Evolutionary conservation across 1,140 invertebrate genomes (phyloP).

Genomic region (Trachymyrmex cornetzi): DNA sequence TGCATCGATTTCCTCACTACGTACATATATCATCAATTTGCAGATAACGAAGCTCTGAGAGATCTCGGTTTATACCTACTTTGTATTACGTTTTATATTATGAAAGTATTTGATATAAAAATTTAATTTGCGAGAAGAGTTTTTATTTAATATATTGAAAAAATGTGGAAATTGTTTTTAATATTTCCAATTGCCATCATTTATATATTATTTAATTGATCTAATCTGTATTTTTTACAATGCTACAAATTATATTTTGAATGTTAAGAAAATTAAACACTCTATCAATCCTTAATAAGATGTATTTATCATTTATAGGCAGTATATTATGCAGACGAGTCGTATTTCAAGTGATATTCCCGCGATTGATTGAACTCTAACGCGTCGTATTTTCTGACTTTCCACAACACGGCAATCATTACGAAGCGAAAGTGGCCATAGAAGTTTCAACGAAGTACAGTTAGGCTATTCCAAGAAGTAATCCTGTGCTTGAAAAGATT

Average conservation of each 20-base stretch:
- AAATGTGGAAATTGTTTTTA: background rate
- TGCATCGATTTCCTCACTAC: background rate
- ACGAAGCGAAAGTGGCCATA: slow-evolving; percentile 47
- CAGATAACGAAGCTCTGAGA: background rate
- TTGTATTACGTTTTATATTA: background rate
- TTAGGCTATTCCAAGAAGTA: slow-evolving; percentile 17
- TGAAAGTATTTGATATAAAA: background rate
- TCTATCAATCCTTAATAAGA: background rate
- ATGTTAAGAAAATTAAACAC: background rate
- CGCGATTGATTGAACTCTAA: slow-evolving; percentile 29
- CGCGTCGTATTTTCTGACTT: slow-evolving; percentile 31
- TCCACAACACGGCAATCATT: slow-evolving; percentile 38
- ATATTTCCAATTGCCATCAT: background rate
- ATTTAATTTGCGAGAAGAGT: background rate
- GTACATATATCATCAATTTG: slow-evolving; percentile 11
- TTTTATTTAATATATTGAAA: background rate
- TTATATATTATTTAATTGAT: background rate
- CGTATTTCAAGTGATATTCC: slow-evolving; percentile 18
- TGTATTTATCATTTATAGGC: background rate
- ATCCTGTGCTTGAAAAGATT: slow-evolving; percentile 36
- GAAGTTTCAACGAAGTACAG: slow-evolving; percentile 37
- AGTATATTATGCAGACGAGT: background rate
- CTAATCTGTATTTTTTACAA: background rate
- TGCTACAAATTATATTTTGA: background rate
- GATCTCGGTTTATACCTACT: too few relatives aligned